These are phyloP conservation scores for Micronycteris hirsuta DNA, from an alignment of 2,113 vertebrate species.

Conservation along the genomic window DNA sequence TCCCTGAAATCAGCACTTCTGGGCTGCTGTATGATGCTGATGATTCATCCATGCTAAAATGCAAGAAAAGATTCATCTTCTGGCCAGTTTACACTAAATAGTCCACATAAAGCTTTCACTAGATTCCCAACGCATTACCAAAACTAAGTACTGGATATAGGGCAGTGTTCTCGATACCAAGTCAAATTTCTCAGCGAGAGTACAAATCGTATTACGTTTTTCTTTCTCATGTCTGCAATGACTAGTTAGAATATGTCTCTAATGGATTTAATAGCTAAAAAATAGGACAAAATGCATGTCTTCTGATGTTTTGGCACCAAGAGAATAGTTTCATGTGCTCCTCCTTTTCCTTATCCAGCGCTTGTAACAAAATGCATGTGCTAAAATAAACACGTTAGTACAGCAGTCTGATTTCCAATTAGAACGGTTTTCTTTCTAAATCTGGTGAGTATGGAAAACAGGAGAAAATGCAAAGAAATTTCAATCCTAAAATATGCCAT, in stretches of 20 bases:
- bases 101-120: not conserved
- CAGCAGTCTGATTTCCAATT: not conserved
- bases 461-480: conserved; percentile 10
- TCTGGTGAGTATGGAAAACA: not conserved
- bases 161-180: not conserved
- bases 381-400: not conserved
- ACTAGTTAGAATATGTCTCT: not conserved
- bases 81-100: not conserved
- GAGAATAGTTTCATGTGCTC: not conserved
- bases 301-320: not conserved
- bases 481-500: not conserved
- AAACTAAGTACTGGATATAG: not conserved
- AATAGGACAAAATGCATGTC: not conserved
- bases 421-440: conserved; percentile 20
- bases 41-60: not conserved
- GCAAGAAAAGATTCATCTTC: not conserved
- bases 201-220: not conserved
- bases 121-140: not conserved
- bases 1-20: not conserved
- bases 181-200: not conserved
- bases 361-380: not conserved
- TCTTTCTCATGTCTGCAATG: not conserved
- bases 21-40: not conserved
- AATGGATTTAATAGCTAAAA: not conserved
- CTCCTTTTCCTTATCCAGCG: not conserved